phyloP scores from a whole-genome alignment of 2,113 vertebrate species.

The Menura novaehollandiae region DNA sequence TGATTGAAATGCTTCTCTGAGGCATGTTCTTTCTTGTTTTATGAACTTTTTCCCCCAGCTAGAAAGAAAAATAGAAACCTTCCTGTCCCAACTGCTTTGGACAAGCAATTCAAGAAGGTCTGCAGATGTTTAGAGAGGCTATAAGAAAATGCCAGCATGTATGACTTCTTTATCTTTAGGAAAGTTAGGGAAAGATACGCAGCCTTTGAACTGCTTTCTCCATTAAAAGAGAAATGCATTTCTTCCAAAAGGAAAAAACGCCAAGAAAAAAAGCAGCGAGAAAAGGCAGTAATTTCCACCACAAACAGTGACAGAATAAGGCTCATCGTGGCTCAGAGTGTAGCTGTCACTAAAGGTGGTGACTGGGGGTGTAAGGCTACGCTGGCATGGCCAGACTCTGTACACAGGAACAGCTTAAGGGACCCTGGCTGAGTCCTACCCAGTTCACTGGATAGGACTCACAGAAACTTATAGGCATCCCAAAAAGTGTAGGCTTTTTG shows the following conservation, averaged over 20 bases:
- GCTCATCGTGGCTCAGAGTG: not conserved
- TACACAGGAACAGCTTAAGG: not conserved
- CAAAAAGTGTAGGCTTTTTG: not conserved
- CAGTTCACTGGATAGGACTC: too few relatives aligned
- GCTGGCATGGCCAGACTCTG: not conserved
- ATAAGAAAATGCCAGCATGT: not conserved
- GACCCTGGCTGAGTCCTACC: not conserved
- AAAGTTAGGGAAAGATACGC: not conserved
- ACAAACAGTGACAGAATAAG: not conserved
- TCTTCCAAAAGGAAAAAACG: not conserved
- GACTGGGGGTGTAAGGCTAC: too few relatives aligned
- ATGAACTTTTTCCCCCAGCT: not conserved
- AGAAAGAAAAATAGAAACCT: constrained; percentile 2
- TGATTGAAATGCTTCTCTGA: constrained; percentile 19
- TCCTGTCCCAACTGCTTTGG: not conserved
- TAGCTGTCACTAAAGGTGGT: not conserved
- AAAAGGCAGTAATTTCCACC: not conserved
- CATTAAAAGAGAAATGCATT: not conserved
- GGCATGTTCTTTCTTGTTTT: not conserved
- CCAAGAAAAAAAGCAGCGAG: not conserved
- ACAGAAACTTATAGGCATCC: not conserved
- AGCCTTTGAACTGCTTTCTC: not conserved
- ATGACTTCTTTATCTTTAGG: not conserved
- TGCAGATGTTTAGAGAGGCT: not conserved
- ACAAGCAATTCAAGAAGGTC: not conserved